A percentile compares a stretch with the other conserved stretches of the same genome.
Evolutionary conservation across 2,888 invertebrate species (phyloP).

Genomic region (Nomada fabriciana): DNA sequence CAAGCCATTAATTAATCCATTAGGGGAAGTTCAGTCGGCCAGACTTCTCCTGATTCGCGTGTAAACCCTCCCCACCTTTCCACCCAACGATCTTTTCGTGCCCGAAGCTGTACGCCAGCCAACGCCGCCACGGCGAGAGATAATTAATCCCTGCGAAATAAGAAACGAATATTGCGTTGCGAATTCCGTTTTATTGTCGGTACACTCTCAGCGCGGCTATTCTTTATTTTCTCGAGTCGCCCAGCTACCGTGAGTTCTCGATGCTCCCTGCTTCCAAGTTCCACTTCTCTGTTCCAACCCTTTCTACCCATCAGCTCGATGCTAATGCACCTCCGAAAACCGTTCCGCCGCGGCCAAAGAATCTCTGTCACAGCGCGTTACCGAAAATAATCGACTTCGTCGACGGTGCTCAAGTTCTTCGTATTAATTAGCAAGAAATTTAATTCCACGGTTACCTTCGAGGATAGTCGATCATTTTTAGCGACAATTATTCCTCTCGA

Average conservation of each 20-base stretch:
- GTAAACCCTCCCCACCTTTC: constrained; percentile 32
- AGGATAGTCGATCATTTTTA: neutral
- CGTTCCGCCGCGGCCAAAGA: neutral
- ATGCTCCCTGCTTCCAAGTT: neutral
- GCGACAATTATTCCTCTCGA: neutral
- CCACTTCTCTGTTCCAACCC: neutral
- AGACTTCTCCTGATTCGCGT: constrained; percentile 50
- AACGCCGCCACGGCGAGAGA: constrained; percentile 27
- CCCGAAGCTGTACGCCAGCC: constrained; percentile 14
- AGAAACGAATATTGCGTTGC: constrained; percentile 73
- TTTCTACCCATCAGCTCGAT: neutral
- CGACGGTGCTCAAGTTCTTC: no score
- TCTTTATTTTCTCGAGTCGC: constrained; percentile 29
- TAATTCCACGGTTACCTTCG: no score
- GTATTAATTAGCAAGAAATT: no score
- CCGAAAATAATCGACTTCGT: no score
- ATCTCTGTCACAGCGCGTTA: no score
- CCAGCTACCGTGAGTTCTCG: constrained; percentile 14
- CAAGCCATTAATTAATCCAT: constrained; percentile 61
- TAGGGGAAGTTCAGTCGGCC: constrained; percentile 45
- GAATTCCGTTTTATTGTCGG: constrained; percentile 68
- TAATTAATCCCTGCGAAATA: constrained; percentile 75
- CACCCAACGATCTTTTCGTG: constrained; percentile 4
- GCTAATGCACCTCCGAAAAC: neutral
- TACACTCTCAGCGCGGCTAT: constrained; percentile 20